Evolutionary conservation across 2,888 invertebrate species (phyloP).

Genomic region (Drosophila mettleri): DNA sequence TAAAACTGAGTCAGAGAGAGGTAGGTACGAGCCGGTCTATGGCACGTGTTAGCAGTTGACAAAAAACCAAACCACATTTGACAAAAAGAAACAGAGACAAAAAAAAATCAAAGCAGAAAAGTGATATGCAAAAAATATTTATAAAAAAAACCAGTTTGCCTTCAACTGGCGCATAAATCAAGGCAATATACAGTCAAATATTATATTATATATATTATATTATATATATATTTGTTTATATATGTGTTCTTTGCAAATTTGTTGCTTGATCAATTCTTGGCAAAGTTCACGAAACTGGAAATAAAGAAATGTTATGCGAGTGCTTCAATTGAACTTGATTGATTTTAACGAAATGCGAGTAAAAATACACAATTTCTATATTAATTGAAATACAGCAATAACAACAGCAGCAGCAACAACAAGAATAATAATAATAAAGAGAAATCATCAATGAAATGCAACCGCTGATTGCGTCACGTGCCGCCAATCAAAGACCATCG

Average conservation of each 20-base stretch:
- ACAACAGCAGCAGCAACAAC: conserved; percentile 15
- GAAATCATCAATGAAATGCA: conserved; percentile 61
- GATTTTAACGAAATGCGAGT: conserved; percentile 71
- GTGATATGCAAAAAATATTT: conserved; percentile 28
- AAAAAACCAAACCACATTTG: conserved; percentile 20
- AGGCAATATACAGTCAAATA: conserved; percentile 20
- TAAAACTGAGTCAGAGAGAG: neutral
- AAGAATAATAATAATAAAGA: conserved; percentile 1
- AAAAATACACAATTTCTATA: conserved; percentile 55
- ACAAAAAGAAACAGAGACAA: conserved; percentile 1
- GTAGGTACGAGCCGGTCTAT: conserved; percentile 14
- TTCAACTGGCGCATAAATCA: conserved; percentile 39
- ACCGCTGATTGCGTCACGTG: conserved; percentile 58
- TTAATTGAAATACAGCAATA: conserved; percentile 60
- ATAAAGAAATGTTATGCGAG: conserved; percentile 53
- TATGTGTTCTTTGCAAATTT: conserved; percentile 4
- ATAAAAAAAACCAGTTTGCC: conserved; percentile 53
- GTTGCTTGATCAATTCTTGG: conserved; percentile 25
- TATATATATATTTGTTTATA: neutral
- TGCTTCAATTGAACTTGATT: conserved; percentile 72
- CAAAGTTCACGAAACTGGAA: conserved; percentile 76
- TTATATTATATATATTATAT: neutral
- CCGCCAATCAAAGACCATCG: conserved; percentile 35
- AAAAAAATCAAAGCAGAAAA: conserved; percentile 8
- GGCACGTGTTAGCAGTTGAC: conserved; percentile 29